phyloP scores from a whole-genome alignment of 2,888 invertebrate genomes.

The Dryococelus australis region DNA sequence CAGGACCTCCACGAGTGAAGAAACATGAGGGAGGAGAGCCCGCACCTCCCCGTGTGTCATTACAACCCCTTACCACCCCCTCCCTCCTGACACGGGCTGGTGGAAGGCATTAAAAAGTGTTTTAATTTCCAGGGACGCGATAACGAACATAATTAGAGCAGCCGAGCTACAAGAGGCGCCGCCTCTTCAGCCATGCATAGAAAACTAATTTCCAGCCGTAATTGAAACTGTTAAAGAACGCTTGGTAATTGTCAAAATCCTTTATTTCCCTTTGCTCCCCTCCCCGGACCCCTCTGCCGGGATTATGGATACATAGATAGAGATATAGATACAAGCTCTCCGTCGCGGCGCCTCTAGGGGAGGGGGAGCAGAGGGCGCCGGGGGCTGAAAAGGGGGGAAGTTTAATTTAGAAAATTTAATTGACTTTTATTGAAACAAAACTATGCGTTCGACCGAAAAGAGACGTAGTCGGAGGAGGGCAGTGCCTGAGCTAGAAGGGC shows the following conservation, averaged over 20 bases:
- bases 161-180: slow-evolving; percentile 24
- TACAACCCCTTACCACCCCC: background rate
- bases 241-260: slow-evolving; percentile 39
- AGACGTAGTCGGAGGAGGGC: background rate
- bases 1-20: too few species aligned
- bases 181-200: slow-evolving; percentile 45
- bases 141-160: slow-evolving; percentile 28
- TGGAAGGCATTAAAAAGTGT: slow-evolving; percentile 27
- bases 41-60: background rate
- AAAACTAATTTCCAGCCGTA: slow-evolving; percentile 62
- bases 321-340: slow-evolving; percentile 1
- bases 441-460: slow-evolving; percentile 34
- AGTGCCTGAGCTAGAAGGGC: background rate
- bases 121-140: slow-evolving; percentile 26
- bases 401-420: slow-evolving; percentile 47
- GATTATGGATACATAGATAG: slow-evolving; percentile 7
- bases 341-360: background rate
- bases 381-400: slow-evolving; percentile 35
- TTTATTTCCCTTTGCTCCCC: background rate
- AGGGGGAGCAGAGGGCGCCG: background rate
- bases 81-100: background rate
- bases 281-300: background rate
- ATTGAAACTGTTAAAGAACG: slow-evolving; percentile 55
- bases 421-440: slow-evolving; percentile 44
- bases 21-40: too few species aligned